Percentiles rank a stretch among this genome's conserved stretches.
Conservation (phyloP, 2,888 invertebrate species). For the Andrena bicolor region DNA sequence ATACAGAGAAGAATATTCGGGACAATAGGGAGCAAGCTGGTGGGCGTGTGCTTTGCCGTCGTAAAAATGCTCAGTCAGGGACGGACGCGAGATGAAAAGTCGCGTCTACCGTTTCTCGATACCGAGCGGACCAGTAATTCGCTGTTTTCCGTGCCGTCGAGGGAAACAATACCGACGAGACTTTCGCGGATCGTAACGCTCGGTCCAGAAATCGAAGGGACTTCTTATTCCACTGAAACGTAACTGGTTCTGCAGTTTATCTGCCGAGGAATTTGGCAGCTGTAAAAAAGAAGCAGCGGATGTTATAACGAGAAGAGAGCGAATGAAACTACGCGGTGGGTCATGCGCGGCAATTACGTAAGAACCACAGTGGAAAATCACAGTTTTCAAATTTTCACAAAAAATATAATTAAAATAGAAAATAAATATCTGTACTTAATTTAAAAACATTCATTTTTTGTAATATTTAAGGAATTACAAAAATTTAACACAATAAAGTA, state of each 20-base stretch:
- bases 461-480: no score
- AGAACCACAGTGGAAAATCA: no score
- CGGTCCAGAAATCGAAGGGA: constrained; percentile 18
- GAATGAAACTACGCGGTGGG: background rate
- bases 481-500: no score
- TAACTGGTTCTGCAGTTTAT: constrained; percentile 3
- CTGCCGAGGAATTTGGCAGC: background rate
- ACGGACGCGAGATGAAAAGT: constrained; percentile 65
- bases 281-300: background rate
- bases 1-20: constrained; percentile 72
- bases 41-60: constrained; percentile 60
- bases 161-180: constrained; percentile 36
- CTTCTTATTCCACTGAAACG: background rate
- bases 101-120: constrained; percentile 49
- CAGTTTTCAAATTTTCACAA: no score
- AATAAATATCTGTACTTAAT: no score
- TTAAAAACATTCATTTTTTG: no score
- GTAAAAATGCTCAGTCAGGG: constrained; percentile 65
- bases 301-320: background rate
- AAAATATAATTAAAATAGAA: no score
- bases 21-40: constrained; percentile 69
- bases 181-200: constrained; percentile 16
- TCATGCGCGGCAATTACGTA: no score
- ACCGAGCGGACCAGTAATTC: constrained; percentile 56
- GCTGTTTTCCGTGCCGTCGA: constrained; percentile 47